A percentile compares a stretch with the other conserved stretches of the same genome.
Conservation (phyloP, 2,888 invertebrate genomes). For the Achlya flavicornis region DNA sequence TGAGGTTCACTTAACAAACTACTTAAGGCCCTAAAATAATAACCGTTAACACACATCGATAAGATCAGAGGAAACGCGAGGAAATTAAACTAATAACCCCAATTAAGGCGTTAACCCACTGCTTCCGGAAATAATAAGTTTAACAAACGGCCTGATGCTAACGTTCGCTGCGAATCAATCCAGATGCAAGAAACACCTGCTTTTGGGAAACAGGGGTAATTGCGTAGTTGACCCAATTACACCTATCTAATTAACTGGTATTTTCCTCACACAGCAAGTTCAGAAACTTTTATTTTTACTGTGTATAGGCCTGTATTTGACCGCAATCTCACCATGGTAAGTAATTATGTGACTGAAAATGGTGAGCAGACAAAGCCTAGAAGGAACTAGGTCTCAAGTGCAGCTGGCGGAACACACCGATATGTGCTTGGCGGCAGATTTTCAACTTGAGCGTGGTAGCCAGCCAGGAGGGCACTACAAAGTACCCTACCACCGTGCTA, state of each 20-base stretch:
- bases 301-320: too few species aligned
- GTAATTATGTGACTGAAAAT: too few species aligned
- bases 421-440: too few species aligned
- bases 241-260: background rate
- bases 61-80: conserved; percentile 12
- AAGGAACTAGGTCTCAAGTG: too few species aligned
- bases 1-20: conserved; percentile 6
- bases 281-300: too few species aligned
- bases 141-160: conserved; percentile 52
- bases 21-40: conserved; percentile 5
- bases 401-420: too few species aligned
- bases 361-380: too few species aligned
- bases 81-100: conserved; percentile 7
- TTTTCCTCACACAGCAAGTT: background rate
- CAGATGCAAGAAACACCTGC: conserved; percentile 29
- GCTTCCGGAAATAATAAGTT: conserved; percentile 40
- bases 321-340: too few species aligned
- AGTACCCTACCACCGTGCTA: too few species aligned
- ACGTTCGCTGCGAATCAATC: conserved; percentile 50
- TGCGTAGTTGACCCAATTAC: conserved; percentile 1
- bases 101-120: conserved; percentile 9
- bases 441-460: too few species aligned
- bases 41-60: conserved; percentile 8
- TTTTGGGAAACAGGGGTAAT: conserved; percentile 19
- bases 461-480: too few species aligned